phyloP scores from a whole-genome alignment of 2,888 invertebrate species.

The Limnephilus lunatus region DNA sequence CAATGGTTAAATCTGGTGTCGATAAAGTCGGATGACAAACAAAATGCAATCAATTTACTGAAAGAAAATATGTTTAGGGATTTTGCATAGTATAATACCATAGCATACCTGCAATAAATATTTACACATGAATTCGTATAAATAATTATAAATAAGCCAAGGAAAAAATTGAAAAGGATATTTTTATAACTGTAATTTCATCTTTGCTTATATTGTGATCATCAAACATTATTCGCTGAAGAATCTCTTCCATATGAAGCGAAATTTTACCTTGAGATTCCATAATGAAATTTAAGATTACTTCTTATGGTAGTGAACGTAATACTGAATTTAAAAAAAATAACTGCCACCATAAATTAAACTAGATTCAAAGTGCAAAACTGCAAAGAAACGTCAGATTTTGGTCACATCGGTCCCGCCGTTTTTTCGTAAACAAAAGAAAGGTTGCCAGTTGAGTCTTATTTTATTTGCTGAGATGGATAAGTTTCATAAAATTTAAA shows the following conservation, averaged over 20 bases:
- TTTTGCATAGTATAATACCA: too few relatives aligned
- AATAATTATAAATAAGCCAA: background rate
- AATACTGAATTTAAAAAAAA: background rate
- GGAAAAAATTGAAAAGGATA: constrained; percentile 49
- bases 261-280: constrained; percentile 3
- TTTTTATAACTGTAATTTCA: constrained; percentile 37
- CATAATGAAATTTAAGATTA: background rate
- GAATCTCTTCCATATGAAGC: background rate
- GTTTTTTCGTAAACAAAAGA: background rate
- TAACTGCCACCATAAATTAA: background rate
- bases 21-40: background rate
- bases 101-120: background rate
- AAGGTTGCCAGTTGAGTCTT: background rate
- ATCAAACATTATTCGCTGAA: constrained; percentile 15
- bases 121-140: background rate
- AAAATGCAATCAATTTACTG: too few relatives aligned
- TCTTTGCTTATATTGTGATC: constrained; percentile 27
- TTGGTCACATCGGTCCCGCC: too few relatives aligned
- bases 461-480: background rate
- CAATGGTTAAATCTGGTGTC: background rate
- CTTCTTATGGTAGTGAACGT: background rate
- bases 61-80: too few relatives aligned
- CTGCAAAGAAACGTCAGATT: background rate
- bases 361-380: too few relatives aligned
- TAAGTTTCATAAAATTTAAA: background rate